Evolutionary conservation across 2,113 vertebrate genomes (phyloP), one percentile per base, ranked within the genome.

Genomic region (Polypterus bichir): DNA sequence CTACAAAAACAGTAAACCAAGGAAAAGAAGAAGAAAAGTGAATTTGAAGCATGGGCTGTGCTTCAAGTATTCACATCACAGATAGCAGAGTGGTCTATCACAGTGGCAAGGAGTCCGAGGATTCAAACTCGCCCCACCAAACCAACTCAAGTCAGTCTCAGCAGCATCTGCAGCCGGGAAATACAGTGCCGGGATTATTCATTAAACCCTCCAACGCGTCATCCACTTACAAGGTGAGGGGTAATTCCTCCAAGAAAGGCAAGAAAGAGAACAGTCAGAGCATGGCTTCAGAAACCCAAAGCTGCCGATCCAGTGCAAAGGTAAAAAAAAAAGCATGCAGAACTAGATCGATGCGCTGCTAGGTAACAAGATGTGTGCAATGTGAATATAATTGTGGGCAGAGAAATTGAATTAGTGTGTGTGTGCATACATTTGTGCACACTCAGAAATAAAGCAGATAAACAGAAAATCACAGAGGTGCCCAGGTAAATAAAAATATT

Each of bases 31-130:
- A 66, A 61, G 73, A 74, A 83, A 66, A 57, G 72, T 56, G 54
- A 61, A 67, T 68, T 69, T 70, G 81, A 83, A 86, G 85, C 88
- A 97, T 97, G 95, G 95, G 94, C 90, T 97, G 95, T 86, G 90
- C 93, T 83, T 93, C 92, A 77, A 98, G 94, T 90, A 94, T 93
- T 78, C 91, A 90, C 87, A 83, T 88, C 80, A 93, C 91, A 80
- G 91, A 94, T 82, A 88, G 69, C 76, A 77, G 86, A 83, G 83
- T 89, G 84, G 86, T 85, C 74, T 88, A 87, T 86, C 88, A 83
- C 81, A 86, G 91, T 83, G 88, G 87, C 86, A 89, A 91, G 84
- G 94, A 91, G 80, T 88, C 88, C 9, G 91, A 92, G 81, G 91
- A 89, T 79, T 91, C 87, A 70, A 87, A 82, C 88, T 91, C 88